Base-by-base conservation (phyloP, 1,140 invertebrate species). In the Trichonephila inaurata region DNA sequence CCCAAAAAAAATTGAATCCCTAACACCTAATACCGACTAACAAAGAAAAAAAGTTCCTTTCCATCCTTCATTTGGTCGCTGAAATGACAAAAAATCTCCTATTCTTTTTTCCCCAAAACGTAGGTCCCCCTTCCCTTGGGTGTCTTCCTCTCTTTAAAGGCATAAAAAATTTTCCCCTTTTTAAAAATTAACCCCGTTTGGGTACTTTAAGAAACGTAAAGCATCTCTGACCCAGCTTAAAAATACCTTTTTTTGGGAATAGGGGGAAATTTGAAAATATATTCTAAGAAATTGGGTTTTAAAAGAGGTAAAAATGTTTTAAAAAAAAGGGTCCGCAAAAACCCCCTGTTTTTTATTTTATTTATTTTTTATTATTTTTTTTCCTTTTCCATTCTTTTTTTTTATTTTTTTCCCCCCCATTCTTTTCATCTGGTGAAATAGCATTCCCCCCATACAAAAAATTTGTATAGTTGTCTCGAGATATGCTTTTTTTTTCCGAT, bases 211-310 rank as follows among this genome's bases (percentile, higher is more conserved):
- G 51, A 44, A 88, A 61, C 62, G 33, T 33, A 66, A 44, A 24
- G 86, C 82, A 85, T 85, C 82, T n/a, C 19, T 58, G 82, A 58
- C 81, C 81, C 40, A 51, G 81, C n/a, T 33, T 33, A n/a, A 66
- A 88, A 88, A 61, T 88, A 88, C 66, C 86, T n/a, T 88, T 88
- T 64, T 40, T 28, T 66, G 61, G 44, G 86, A 64, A 88, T 24
- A 66, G 61, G 18, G 33, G 18, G 28, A 28, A 33, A 64, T 64
- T 88, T 61, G 60, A 58, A 85, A 44, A 85, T 85, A 85, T 85
- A 60, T 85, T 60, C 40, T 60, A n/a, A 85, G 86, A 66, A 88
- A 14, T 64, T 88, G 60, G 86, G 86, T 88, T 40, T 24, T 61
- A 66, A 77, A 85, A 58, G 44, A 83, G 81, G 81, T 83, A n/a